Conservation (phyloP, 2,797 vertebrate genomes). For the Linurgus olivaceus region DNA sequence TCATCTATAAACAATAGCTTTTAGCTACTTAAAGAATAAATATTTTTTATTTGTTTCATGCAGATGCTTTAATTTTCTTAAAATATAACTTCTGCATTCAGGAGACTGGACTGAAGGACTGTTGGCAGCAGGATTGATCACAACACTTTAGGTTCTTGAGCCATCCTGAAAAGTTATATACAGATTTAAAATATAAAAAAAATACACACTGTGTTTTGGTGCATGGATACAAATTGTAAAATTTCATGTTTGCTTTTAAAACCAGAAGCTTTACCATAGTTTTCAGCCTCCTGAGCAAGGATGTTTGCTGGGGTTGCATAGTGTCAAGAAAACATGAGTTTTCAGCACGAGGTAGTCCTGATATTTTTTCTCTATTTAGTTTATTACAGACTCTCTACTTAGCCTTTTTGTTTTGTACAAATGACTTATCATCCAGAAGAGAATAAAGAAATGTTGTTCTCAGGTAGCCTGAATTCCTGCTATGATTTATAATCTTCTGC, state of each 20-base stretch:
- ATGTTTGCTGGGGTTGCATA: background rate
- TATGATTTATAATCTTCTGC: background rate
- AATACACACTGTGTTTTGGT: accelerated
- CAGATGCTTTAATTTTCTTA: background rate
- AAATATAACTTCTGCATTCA: background rate
- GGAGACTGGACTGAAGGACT: background rate
- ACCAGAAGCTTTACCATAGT: background rate
- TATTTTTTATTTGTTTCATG: background rate
- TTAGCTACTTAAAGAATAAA: background rate
- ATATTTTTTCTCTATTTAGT: background rate
- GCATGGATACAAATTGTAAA: background rate
- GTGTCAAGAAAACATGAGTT: background rate
- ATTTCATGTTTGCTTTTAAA: background rate
- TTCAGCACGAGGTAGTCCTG: background rate
- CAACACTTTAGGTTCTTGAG: background rate
- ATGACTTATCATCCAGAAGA: background rate
- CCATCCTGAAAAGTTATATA: background rate
- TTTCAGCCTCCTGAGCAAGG: background rate
- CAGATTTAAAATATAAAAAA: background rate
- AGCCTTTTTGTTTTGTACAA: background rate
- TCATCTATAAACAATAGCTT: background rate
- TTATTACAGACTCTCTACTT: background rate
- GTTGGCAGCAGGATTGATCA: background rate
- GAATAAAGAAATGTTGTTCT: background rate
- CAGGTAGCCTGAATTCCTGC: background rate